Percentiles rank a stretch among this genome's conserved stretches.
phyloP scores from a whole-genome alignment of 2,888 invertebrate species.

The Lamellibrachia satsuma region DNA sequence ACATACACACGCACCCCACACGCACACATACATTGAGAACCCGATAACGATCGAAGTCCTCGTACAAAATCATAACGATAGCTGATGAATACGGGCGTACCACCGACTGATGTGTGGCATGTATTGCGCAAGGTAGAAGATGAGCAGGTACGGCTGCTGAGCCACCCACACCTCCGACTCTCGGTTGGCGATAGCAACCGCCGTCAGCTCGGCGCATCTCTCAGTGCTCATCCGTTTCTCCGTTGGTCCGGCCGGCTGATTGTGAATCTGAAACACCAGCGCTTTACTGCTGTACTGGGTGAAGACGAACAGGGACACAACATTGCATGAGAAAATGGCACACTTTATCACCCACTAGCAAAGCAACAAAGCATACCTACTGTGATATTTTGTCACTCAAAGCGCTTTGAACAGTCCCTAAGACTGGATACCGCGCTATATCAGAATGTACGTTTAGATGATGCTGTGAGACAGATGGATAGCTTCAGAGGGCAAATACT shows the following conservation, averaged over 20 bases:
- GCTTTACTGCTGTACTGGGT: background rate
- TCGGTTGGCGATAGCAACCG: conserved; percentile 69
- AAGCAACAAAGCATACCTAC: background rate
- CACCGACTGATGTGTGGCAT: conserved; percentile 67
- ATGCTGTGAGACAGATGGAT: background rate
- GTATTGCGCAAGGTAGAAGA: conserved; percentile 73
- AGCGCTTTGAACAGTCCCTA: too few relatives aligned
- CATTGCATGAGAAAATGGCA: background rate
- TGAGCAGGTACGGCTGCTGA: conserved; percentile 72
- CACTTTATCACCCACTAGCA: background rate
- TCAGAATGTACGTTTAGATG: too few relatives aligned
- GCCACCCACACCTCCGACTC: conserved; percentile 78
- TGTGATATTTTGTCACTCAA: background rate
- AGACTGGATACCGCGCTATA: too few relatives aligned
- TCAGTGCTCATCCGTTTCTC: conserved; percentile 66
- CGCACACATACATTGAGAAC: too few relatives aligned
- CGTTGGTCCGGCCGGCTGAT: background rate
- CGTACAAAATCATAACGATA: background rate
- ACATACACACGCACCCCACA: too few relatives aligned
- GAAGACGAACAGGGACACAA: background rate
- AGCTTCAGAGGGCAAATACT: background rate
- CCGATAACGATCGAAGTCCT: too few relatives aligned
- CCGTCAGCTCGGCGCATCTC: conserved; percentile 68
- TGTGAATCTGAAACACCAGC: conserved; percentile 24
- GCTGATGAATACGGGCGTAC: conserved; percentile 42